Evolutionary conservation across 2,888 invertebrate species (phyloP), one percentile per base, ranked within the genome.

Genomic region (Drosophila emarginata): DNA sequence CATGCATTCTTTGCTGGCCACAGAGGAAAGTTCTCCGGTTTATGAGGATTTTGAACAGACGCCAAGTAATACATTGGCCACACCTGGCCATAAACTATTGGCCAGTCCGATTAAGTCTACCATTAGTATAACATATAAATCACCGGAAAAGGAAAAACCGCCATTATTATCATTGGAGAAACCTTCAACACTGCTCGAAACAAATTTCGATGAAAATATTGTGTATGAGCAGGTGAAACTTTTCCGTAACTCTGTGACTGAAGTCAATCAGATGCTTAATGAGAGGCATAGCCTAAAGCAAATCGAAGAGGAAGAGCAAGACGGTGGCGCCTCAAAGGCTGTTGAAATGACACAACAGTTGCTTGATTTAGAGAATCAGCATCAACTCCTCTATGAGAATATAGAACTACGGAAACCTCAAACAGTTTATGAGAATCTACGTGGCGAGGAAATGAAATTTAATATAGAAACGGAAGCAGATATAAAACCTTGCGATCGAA

Each of bases 201-300:
- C 94, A 0, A 93, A 94, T 6, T 93, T 94, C 74, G 93, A 94
- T 74, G 92, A 92, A 74, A 84, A 91, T 51, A 91, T 90, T 56
- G 94, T 96, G 0, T 96, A 96, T 83, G 95, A 95, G 77, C 94
- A 96, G 93, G 96, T 96, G 0, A 96, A 96, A 80, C 94, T 95
- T 88, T 95, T 96, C 78, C 93, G 94, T 45, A 93, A 95, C 78
- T 95, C 95, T 21, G 94, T 96, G 45, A 94, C 95, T 52, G 96
- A 96, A 91, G 95, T 96, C 0, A 96, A 96, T 87, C 94, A 93
- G 21, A 78, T 94, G 63, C 78, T 94, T 5, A 92, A 91, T 63
- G 90, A 90, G 61, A 73, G 88, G 7, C 80, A 84, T 26, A 75
- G 79, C 40, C 64, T 89, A 2, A 84, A 81, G 45, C 87, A 88